Evolutionary conservation across 1,140 invertebrate genomes (phyloP).

Genomic region (Pachyrhynchus sulphureomaculatus): DNA sequence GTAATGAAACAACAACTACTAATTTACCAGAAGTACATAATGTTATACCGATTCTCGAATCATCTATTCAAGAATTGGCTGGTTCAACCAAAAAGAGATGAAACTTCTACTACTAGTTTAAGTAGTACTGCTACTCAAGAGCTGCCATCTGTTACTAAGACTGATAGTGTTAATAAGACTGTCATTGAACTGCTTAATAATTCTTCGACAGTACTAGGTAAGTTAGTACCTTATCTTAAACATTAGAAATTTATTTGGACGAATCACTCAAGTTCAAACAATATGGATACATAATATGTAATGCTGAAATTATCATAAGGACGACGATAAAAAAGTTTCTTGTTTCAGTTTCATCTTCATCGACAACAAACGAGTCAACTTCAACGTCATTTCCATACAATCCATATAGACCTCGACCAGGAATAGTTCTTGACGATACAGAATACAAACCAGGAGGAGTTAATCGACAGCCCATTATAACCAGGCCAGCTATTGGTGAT

Average conservation of each 20-base stretch:
- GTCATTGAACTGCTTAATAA: conserved; percentile 11
- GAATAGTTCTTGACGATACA: conserved; percentile 79
- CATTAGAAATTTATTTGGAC: too few relatives aligned
- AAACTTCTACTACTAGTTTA: conserved; percentile 26
- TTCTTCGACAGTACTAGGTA: background rate
- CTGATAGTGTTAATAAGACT: background rate
- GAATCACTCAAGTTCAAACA: too few relatives aligned
- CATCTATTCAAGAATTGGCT: conserved; percentile 43
- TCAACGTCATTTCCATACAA: conserved; percentile 33
- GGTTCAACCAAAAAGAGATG: conserved; percentile 35
- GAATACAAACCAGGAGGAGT: conserved; percentile 68
- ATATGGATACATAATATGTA: too few relatives aligned
- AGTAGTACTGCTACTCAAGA: conserved; percentile 28
- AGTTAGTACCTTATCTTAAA: too few relatives aligned
- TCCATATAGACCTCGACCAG: conserved; percentile 71
- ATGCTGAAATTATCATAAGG: too few relatives aligned
- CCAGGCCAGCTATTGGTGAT: conserved; percentile 61
- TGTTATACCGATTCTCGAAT: conserved; percentile 37
- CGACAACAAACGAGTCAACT: conserved; percentile 11
- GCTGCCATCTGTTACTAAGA: conserved; percentile 15
- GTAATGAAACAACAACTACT: conserved; percentile 3
- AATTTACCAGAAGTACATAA: conserved; percentile 6
- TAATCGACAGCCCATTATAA: conserved; percentile 45
- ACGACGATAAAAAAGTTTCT: too few relatives aligned
- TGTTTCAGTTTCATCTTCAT: background rate